Evolutionary conservation across 2,113 vertebrate species (phyloP), one percentile per base, ranked within the genome.

Genomic region (Nansenia antarctica): DNA sequence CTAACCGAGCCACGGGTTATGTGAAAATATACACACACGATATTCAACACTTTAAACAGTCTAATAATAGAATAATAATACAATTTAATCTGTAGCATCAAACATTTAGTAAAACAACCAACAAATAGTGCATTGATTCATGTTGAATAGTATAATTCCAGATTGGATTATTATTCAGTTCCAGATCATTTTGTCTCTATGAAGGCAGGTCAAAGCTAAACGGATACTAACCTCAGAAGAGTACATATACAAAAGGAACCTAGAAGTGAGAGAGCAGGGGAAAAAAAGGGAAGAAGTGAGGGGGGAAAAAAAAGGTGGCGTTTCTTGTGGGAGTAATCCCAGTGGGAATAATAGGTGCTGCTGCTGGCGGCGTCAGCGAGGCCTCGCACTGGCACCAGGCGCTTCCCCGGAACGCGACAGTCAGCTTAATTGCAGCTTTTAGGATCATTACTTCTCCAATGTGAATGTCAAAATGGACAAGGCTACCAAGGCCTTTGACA

Each of bases 341-440:
- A 84, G 72, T 74, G 86, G 83, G 84, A 88, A 88, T 91, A 92
- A 91, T 91, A 79, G 88, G 67, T 83, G 78, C 74, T 74, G 69
- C 73, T 37, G 30, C 76, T 70, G 35, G 49, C 60, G 73, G 24
- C 60, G 3, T 26, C 69, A 63, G 69, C 67, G 35, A 39, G 54
- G 79, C 72, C 80, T 74, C 80, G 76, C 70, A 81, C 78, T 74
- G 78, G 80, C 89, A 79, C 72, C 80, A 75, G 81, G 62, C 91
- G 80, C 87, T 90, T 89, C 83, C 88, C 82, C 71, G 77, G 87
- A 87, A 91, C 82, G 79, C 84, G 84, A 90, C 88, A 90, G 90
- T 90, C 83, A 88, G 76, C 77, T 91, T 92, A 89, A 92, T 93
- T 93, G 89, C 92, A 89, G 90, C 90, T 92, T 91, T 92, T 91